Percentiles rank a stretch among this genome's conserved stretches.
phyloP scores from a whole-genome alignment of 35 echinoderm and acorn worm genomes.

The Nesometra sesokonis region DNA sequence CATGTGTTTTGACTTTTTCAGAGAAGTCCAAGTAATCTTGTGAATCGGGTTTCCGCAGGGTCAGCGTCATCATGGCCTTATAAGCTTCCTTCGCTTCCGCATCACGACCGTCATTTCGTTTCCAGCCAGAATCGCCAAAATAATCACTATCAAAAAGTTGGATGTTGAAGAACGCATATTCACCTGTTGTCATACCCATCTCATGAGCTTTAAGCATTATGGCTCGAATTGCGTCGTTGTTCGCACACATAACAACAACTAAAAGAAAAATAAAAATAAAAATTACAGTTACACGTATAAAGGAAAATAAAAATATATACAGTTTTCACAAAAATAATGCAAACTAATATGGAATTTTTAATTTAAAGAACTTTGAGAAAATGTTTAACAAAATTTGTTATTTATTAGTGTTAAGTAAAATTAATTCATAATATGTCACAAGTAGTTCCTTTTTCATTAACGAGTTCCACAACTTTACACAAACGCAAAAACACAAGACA shows the following conservation, averaged over 20 bases:
- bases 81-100: conserved; percentile 69
- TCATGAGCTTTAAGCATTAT: conserved; percentile 78
- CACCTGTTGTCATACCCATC: conserved; percentile 65
- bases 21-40: conserved; percentile 46
- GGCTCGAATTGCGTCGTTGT: conserved; percentile 63
- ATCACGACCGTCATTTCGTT: conserved; percentile 20
- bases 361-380: no score
- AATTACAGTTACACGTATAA: no score
- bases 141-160: conserved; percentile 70
- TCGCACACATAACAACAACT: conserved; percentile 98
- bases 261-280: conserved; percentile 8
- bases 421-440: no score
- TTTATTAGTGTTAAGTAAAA: no score
- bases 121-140: conserved; percentile 67
- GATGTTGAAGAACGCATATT: conserved; percentile 92
- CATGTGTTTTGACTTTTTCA: conserved; percentile 41
- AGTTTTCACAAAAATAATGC: no score
- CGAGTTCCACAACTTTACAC: no score
- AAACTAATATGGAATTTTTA: no score
- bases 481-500: no score
- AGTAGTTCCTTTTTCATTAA: no score
- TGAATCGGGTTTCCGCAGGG: conserved; percentile 38
- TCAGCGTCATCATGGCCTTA: conserved; percentile 75
- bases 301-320: no score
- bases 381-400: no score